A percentile compares a stretch with the other conserved stretches of the same genome.
phyloP scores from a whole-genome alignment of 2,797 vertebrate species.

The Sebastes ruberrimus region DNA sequence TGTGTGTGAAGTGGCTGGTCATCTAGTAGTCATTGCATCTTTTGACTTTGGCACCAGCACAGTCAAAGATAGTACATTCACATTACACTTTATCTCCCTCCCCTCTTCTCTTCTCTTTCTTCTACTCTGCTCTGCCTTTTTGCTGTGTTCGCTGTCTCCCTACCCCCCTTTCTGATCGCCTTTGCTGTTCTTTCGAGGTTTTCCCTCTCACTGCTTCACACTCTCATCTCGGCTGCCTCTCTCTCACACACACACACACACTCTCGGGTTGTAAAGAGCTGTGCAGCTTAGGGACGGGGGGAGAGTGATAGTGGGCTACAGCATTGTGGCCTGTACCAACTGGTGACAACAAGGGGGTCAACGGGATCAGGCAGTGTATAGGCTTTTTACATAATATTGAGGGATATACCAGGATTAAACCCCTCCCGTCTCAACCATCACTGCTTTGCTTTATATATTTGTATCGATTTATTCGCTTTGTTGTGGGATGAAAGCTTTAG shows the following conservation, averaged over 20 bases:
- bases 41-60: constrained; percentile 35
- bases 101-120: constrained; percentile 6
- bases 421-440: neutral
- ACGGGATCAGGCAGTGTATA: constrained; percentile 36
- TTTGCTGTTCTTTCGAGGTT: constrained; percentile 66
- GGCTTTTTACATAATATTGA: constrained; percentile 49
- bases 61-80: constrained; percentile 14
- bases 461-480: neutral
- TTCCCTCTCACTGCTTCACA: constrained; percentile 68
- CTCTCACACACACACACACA: constrained; percentile 32
- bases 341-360: constrained; percentile 63
- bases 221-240: constrained; percentile 61
- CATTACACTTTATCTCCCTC: constrained; percentile 20
- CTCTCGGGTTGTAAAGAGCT: constrained; percentile 55
- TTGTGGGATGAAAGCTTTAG: constrained; percentile 1
- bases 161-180: constrained; percentile 44
- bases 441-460: neutral
- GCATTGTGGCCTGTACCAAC: constrained; percentile 80
- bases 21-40: constrained; percentile 61
- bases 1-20: constrained; percentile 48
- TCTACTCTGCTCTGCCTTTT: constrained; percentile 43
- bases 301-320: constrained; percentile 62
- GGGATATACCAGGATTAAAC: constrained; percentile 41
- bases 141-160: constrained; percentile 35
- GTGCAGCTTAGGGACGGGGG: constrained; percentile 59